phyloP scores from a whole-genome alignment of 2,113 vertebrate species.

The Pachycephala philippinensis region DNA sequence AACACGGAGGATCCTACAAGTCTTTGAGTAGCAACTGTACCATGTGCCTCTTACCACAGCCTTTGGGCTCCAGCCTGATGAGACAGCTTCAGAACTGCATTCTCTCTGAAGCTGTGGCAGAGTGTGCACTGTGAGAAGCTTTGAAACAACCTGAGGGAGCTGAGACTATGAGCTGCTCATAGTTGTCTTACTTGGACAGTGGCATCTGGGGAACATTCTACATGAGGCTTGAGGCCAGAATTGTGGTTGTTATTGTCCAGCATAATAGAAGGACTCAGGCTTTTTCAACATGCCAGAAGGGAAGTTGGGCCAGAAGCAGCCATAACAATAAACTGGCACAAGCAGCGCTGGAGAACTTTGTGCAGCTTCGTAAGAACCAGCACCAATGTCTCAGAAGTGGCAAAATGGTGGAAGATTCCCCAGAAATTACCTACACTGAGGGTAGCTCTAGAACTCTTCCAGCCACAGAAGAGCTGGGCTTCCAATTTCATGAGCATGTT shows the following conservation, averaged over 20 bases:
- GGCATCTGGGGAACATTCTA: not conserved
- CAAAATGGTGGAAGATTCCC: not conserved
- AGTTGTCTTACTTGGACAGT: not conserved
- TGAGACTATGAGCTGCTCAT: not conserved
- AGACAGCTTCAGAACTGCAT: not conserved
- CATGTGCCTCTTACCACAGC: not conserved
- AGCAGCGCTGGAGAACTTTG: not conserved
- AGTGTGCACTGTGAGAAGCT: not conserved
- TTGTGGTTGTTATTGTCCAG: not conserved
- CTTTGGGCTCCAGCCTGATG: not conserved
- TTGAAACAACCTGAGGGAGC: not conserved
- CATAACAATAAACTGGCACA: not conserved
- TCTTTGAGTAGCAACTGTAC: not conserved
- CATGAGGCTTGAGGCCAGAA: not conserved
- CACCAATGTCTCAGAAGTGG: not conserved
- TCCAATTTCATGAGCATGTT: not conserved
- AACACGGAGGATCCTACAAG: not conserved
- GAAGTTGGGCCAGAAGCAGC: not conserved
- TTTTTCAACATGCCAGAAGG: not conserved
- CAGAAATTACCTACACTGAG: not conserved
- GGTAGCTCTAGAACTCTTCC: not conserved
- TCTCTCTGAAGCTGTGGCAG: not conserved
- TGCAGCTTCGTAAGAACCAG: not conserved
- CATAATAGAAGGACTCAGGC: not conserved
- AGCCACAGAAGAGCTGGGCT: not conserved